Evolutionary conservation across 2,888 invertebrate genomes (phyloP).

Genomic region (Litoditis marina): DNA sequence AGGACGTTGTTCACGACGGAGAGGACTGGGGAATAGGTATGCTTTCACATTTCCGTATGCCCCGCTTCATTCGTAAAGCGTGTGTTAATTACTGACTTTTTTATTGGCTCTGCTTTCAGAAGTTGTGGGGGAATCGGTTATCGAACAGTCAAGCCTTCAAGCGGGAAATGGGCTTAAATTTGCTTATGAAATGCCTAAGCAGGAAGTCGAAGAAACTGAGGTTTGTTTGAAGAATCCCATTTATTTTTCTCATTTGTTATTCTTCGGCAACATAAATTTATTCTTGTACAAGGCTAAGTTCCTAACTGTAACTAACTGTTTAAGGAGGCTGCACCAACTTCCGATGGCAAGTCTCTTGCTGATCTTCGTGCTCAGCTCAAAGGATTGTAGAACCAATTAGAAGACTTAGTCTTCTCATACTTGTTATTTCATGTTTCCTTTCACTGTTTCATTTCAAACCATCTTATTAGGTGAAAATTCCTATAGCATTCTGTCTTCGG

Average conservation of each 20-base stretch:
- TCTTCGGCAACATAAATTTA: too few species aligned
- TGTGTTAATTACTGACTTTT: not conserved
- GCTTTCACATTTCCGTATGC: not conserved
- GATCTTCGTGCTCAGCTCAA: constrained; percentile 91
- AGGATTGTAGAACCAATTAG: constrained; percentile 1
- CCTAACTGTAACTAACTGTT: not conserved
- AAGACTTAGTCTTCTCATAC: not conserved
- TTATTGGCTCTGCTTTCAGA: constrained; percentile 49
- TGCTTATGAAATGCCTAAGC: constrained; percentile 73
- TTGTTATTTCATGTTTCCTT: too few species aligned
- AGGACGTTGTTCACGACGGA: constrained; percentile 72
- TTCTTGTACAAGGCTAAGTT: too few species aligned
- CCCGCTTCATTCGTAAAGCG: constrained; percentile 19
- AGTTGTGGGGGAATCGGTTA: constrained; percentile 72
- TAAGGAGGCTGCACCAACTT: constrained; percentile 10
- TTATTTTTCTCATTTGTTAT: not conserved
- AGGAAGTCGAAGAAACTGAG: constrained; percentile 10
- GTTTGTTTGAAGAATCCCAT: not conserved
- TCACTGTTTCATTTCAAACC: too few species aligned
- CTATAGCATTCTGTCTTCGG: too few species aligned
- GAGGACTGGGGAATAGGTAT: constrained; percentile 80
- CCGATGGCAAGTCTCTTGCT: constrained; percentile 70
- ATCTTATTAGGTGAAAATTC: too few species aligned
- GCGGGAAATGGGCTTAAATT: constrained; percentile 68
- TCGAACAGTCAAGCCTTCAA: constrained; percentile 55